Conservation (phyloP, 2,888 invertebrate genomes). For the Cheilosia urbana region DNA sequence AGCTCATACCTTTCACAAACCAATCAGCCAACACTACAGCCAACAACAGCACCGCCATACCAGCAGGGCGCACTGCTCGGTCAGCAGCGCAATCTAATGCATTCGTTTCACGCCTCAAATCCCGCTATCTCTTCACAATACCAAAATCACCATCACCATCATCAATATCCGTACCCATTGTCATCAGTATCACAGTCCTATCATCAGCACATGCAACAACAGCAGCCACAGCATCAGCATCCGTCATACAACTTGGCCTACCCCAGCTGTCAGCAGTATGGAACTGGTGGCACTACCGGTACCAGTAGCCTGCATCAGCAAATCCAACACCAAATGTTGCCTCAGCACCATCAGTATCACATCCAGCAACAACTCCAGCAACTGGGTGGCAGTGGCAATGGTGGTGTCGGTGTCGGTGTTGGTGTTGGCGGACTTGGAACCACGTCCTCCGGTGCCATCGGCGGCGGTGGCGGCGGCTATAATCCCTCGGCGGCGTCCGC, state of each 20-base stretch:
- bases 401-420: conserved; percentile 47
- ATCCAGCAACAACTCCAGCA: conserved; percentile 83
- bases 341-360: conserved; percentile 82
- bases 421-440: conserved; percentile 61
- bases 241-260: conserved; percentile 48
- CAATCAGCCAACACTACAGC: conserved; percentile 80
- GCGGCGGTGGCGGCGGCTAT: conserved; percentile 74
- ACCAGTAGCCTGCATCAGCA: conserved; percentile 62
- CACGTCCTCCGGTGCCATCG: conserved; percentile 79
- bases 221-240: conserved; percentile 77
- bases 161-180: conserved; percentile 73
- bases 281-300: conserved; percentile 78
- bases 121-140: conserved; percentile 82
- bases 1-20: conserved; percentile 73
- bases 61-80: conserved; percentile 75
- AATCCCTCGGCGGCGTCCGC: conserved; percentile 63
- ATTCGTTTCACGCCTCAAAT: conserved; percentile 83
- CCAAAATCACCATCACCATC: conserved; percentile 62
- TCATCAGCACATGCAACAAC: conserved; percentile 77
- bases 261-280: conserved; percentile 51
- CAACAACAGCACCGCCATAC: conserved; percentile 80
- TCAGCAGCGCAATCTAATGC: conserved; percentile 82
- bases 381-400: conserved; percentile 80
- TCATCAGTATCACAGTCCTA: conserved; percentile 72
- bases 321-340: conserved; percentile 79